Conservation (phyloP, 2,113 vertebrate genomes). For the Callaeas wilsoni region DNA sequence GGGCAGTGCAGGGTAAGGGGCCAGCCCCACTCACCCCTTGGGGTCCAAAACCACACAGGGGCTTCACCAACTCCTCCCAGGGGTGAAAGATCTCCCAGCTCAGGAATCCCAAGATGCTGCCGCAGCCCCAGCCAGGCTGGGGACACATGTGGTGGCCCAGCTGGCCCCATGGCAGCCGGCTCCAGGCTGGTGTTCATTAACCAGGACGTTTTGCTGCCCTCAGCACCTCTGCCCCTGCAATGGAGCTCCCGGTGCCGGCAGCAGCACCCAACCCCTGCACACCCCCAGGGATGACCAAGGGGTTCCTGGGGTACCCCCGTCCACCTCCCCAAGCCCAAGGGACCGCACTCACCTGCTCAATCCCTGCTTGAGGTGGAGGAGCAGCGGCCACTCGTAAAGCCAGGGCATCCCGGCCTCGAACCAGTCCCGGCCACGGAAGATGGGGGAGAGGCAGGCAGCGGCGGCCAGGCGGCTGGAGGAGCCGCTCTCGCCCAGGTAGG, state of each 20-base stretch:
- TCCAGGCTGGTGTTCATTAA: constrained; percentile 47
- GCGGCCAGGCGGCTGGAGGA: constrained; percentile 80
- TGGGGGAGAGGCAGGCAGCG: constrained; percentile 84
- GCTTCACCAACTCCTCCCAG: neutral
- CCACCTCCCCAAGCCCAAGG: neutral
- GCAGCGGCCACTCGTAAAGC: constrained; percentile 75
- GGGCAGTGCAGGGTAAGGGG: no score
- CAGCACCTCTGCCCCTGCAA: neutral
- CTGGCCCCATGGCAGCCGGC: neutral
- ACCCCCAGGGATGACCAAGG: no score
- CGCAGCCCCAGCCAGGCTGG: fast-evolving
- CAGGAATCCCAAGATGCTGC: neutral
- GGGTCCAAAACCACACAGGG: neutral
- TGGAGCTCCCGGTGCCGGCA: neutral
- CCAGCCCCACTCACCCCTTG: fast-evolving
- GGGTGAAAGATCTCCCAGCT: neutral
- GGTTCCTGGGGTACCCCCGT: fast-evolving
- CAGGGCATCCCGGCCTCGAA: constrained; percentile 76
- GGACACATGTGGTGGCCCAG: neutral
- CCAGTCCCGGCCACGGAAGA: constrained; percentile 84
- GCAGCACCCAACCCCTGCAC: neutral
- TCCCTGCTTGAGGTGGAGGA: constrained; percentile 77
- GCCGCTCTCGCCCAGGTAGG: constrained; percentile 86
- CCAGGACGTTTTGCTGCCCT: constrained; percentile 11
- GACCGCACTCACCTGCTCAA: constrained; percentile 80